Evolutionary conservation across 2,113 vertebrate genomes (phyloP), one percentile per base, ranked within the genome.

Genomic region (Hydropotes inermis): DNA sequence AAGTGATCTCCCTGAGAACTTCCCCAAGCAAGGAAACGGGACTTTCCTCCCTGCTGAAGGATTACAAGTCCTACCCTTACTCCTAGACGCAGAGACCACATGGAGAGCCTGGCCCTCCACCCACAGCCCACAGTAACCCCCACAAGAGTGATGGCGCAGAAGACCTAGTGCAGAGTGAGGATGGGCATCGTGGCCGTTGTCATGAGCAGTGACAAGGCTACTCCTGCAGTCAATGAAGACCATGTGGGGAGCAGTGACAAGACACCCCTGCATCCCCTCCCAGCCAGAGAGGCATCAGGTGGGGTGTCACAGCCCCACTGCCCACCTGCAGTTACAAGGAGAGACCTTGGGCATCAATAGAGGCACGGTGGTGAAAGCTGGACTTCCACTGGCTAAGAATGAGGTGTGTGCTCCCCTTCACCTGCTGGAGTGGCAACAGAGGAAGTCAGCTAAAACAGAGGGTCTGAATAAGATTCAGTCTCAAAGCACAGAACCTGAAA

Each of bases 391-490:
- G 21, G 23, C 52, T 50, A n/a, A 57, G 58, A 39, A 83, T 43
- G 33, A 76, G 93, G 47, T 5, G 8, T 57, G 78, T 81, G 5
- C 25, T 58, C 57, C 16, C 12, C 27, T 25, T 33, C 64, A 60
- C 67, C 23, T 43, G 30, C 47, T 61, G 15, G 30, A 81, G 52
- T 5, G 33, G 12, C 79, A 36, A 55, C n/a, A 86, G 57, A 94
- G 67, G n/a, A 89, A 93, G 45, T 13, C 52, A 82, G 23, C 5
- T 23, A 50, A 89, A 89, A 74, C 67, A 61, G 52, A 86, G 85
- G 57, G 86, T 57, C 74, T 82, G 55, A 61, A 87, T 78, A 83
- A 84, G 55, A 90, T 50, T 33, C 39, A 58, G 85, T 30, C 70
- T 64, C 4, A 28, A 33, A 50, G 50, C 27, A n/a, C 3, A 84